Evolutionary conservation across 2,888 invertebrate genomes (phyloP).

Genomic region (Ophion ventricosus): DNA sequence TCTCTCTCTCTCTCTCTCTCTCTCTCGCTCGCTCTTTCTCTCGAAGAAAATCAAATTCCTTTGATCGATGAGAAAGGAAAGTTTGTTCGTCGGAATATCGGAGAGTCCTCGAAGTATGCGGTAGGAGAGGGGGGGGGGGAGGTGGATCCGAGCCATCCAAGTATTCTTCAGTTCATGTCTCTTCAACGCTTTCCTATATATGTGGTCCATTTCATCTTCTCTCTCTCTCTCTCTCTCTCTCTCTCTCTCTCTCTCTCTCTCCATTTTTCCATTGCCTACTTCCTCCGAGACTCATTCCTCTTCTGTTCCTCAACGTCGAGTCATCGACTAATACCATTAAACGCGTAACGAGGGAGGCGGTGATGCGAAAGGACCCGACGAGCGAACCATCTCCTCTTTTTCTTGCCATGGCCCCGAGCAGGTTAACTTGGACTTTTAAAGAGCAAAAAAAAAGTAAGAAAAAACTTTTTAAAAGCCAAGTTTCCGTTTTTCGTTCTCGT

Average conservation of each 20-base stretch:
- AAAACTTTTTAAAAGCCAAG: slow-evolving; percentile 78
- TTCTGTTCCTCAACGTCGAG: slow-evolving; percentile 46
- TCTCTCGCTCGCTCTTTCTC: neutral
- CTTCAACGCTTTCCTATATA: slow-evolving; percentile 59
- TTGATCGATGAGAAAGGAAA: slow-evolving; percentile 67
- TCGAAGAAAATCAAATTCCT: slow-evolving; percentile 62
- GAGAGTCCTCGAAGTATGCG: slow-evolving; percentile 39
- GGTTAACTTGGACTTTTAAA: slow-evolving; percentile 62
- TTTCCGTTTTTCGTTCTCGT: slow-evolving; percentile 71
- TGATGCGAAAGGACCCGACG: slow-evolving; percentile 49
- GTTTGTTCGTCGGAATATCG: slow-evolving; percentile 60
- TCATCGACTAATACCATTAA: slow-evolving; percentile 70
- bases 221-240: slow-evolving; percentile 27
- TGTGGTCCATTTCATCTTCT: slow-evolving; percentile 22
- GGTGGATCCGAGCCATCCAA: slow-evolving; percentile 52
- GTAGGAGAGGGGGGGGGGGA: neutral
- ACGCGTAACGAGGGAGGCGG: slow-evolving; percentile 57
- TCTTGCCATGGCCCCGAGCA: neutral
- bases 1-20: neutral
- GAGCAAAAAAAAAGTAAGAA: slow-evolving; percentile 68
- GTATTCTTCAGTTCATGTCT: slow-evolving; percentile 51
- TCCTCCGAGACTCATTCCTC: slow-evolving; percentile 45
- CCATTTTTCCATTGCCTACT: slow-evolving; percentile 40
- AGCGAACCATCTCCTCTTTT: slow-evolving; percentile 8
- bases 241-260: slow-evolving; percentile 26